Percentiles rank a stretch among this genome's conserved stretches.
Evolutionary conservation across 2,888 invertebrate genomes (phyloP).

Genomic region (Pogonocherus hispidulus): DNA sequence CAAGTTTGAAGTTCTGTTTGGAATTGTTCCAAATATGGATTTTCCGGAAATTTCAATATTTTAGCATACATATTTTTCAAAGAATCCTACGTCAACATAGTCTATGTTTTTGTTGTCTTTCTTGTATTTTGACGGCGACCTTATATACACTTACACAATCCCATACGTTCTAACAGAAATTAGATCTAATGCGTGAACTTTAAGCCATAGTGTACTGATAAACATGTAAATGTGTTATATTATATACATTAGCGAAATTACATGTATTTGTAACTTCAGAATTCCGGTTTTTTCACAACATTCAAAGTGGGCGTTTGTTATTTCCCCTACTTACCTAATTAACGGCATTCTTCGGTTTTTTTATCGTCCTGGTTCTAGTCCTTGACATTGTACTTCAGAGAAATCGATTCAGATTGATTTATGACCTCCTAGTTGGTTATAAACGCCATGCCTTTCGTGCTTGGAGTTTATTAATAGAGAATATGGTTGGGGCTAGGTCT

Average conservation of each 20-base stretch:
- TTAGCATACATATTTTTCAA: not conserved
- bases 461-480: not conserved
- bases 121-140: not conserved
- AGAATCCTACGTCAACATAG: not conserved
- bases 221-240: not conserved
- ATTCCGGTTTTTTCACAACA: not conserved
- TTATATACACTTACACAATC: not conserved
- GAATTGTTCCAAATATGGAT: not conserved
- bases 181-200: not conserved
- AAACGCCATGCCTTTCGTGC: not conserved
- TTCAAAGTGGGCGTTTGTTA: not conserved
- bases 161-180: not conserved
- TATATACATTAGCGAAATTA: not conserved
- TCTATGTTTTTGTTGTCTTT: not conserved
- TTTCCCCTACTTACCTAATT: not conserved
- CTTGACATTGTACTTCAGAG: not conserved
- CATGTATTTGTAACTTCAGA: not conserved
- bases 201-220: not conserved
- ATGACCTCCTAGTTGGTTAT: not conserved
- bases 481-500: not conserved
- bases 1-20: not conserved
- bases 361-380: not conserved
- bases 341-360: not conserved
- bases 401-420: not conserved
- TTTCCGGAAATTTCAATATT: not conserved